Percentiles rank a stretch among this genome's conserved stretches.
phyloP scores from a whole-genome alignment of 2,888 invertebrate species.

The Nomada fabriciana region DNA sequence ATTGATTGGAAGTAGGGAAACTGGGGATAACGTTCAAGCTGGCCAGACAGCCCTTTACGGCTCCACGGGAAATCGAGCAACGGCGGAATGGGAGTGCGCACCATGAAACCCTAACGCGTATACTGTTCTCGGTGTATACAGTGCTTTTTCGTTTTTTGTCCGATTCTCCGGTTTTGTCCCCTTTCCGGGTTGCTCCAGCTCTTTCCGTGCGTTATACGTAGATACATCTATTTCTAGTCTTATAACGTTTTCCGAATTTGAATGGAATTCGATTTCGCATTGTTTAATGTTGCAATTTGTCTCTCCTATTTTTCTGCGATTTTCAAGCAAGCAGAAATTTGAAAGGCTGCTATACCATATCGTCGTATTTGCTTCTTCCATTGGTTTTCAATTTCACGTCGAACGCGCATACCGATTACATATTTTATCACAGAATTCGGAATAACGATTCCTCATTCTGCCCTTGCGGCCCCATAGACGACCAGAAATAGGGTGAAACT shows the following conservation, averaged over 20 bases:
- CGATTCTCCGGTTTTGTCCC: constrained; percentile 40
- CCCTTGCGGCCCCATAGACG: constrained; percentile 34
- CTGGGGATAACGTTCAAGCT: constrained; percentile 42
- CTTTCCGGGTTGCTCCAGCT: constrained; percentile 7
- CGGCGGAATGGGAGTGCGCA: constrained; percentile 57
- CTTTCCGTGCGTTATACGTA: constrained; percentile 7
- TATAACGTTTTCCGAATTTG: constrained; percentile 23
- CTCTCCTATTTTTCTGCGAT: not conserved
- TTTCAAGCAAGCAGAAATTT: no score
- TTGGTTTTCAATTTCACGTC: not conserved
- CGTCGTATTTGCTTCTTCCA: not conserved
- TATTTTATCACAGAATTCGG: constrained; percentile 2
- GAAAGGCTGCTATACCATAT: no score
- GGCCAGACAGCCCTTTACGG: constrained; percentile 54
- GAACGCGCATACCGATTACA: not conserved
- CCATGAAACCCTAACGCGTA: constrained; percentile 59
- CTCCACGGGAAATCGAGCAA: constrained; percentile 61
- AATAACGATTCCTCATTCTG: constrained; percentile 16
- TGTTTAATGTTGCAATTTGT: not conserved
- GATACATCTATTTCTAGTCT: constrained; percentile 43
- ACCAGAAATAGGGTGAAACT: constrained; percentile 41
- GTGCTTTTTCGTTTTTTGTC: constrained; percentile 61
- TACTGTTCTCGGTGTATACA: constrained; percentile 56
- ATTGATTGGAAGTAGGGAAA: not conserved
- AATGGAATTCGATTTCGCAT: no score